Base-by-base conservation (phyloP, 2,888 invertebrate genomes). In the Platynereis dumerilii region DNA sequence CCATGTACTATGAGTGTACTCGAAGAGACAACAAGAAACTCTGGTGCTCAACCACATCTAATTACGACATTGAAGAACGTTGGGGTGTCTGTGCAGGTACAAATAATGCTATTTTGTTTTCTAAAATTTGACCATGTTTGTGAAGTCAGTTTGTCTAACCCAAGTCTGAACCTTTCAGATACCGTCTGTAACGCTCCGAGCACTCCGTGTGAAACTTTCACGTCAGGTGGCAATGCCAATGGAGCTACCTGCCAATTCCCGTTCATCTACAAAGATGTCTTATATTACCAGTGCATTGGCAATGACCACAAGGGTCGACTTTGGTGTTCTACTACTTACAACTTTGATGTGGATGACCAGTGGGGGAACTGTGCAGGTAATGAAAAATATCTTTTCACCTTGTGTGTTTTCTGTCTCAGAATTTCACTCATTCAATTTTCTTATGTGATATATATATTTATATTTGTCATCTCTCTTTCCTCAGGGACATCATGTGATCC, bases 21-120 rank as follows among this genome's bases (percentile, higher is more conserved):
- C 34, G 26, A 15, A 26, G 29, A 12, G 34, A 53, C 42, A 48
- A n/a, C 20, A 15, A 53, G 10, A 22, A 15, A 26, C 52, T 48
- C 58, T 64, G 64, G 64, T 64, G 64, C 54, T 26, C 64, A 34
- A 58, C 58, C 26, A 58, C 64, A 17, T 20, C 20, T 24, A 58
- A 64, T 42, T 64, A 64, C 22, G 64, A 64, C 42, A 26, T 17
- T 22, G 64, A 64, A 45, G 17, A 39, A 17, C 34, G 27, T 27
- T 64, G 27, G 17, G 64, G 64, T 10, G 39, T n/a, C 34, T 64
- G 64, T 42, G 34, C 34, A 34, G 34, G 34, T 34, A 34, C n/a
- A 12, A 12, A 34, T 34, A 12, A 34, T 34, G 12, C 34, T 34
- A 12, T 7, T 7, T 34, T 34, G 34, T 34, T 5, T 34, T 34